Evolutionary conservation across 2,888 invertebrate species (phyloP), one percentile per base, ranked within the genome.

Genomic region (Meghimatium bilineatum): DNA sequence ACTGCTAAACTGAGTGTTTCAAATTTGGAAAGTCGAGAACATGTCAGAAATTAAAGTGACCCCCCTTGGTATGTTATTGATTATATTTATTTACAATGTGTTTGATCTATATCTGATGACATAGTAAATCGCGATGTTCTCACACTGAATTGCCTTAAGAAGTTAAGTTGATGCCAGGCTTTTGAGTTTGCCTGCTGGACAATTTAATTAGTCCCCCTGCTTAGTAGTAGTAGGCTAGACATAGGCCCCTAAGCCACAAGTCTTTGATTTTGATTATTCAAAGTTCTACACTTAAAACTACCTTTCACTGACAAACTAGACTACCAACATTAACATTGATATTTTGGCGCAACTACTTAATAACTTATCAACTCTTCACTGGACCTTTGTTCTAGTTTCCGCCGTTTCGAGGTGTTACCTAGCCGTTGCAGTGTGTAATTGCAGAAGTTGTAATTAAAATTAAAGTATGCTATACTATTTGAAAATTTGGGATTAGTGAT

Each of bases 1-100:
- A 29, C 6, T 34, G 34, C 49, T 12, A 49, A 49, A 49, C 49
- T 49, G 8, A 17, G 6, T 17, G 20, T 32, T 69, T 36, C 10
- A 34, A n/a, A 69, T 3, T 38, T 3, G 17, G 8, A 12, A 38
- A 38, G 2, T 26, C 32, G 38, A 29, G 14, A 74, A 17, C 12
- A 85, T 85, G 85, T 81, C 85, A 23, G 85, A 85, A 1, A 85
- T 85, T 8, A 83, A 74, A 82, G 83, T 85, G 36, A 85, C 85
- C 26, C 85, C 85, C 20, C 78, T 85, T 26, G 85, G 85, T 85
- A 60, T 74, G 20, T 34, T 52, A 60, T 36, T 29, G 1, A 14
- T 23, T 56, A 26, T 0, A 20, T 34, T 2, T 20, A 5, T 67
- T 67, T 0, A 34, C 14, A 26, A 2, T 67, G 67, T 67, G 17